Base-by-base conservation (phyloP, 2,797 vertebrate species). In the Coendou prehensilis region DNA sequence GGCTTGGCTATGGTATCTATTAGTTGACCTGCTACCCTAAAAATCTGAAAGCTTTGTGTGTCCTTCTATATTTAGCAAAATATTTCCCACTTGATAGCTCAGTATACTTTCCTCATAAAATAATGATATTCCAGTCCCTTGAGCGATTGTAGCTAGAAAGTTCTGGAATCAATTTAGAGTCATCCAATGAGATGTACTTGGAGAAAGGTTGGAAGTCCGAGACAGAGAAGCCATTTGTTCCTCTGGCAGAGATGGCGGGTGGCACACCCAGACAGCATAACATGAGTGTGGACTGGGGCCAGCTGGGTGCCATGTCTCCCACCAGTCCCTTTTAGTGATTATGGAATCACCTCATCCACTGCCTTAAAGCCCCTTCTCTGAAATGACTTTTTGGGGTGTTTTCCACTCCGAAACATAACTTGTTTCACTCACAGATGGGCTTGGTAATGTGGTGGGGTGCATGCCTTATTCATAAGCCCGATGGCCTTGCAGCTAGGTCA, bases 31-130 rank as follows among this genome's bases (percentile, higher is more conserved):
- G 99, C 99, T 75, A 99, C 99, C 41, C 99, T 99, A 94, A 99
- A 99, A 99, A 98, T 99, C 99, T 23, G 99, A 99, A 97, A 99
- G 99, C 84, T 99, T 99, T 97, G 99, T 99, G 94, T 99, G 98
- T 5, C 99, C 99, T 97, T 99, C 99, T 0, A 98, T 97, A 97
- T 99, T 99, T 71, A 99, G 98, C 97, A 99, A 98, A 98, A 99
- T 99, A 98, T 99, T 99, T 67, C 99, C 99, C 13, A 99, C 99
- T 99, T 99, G 97, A 99, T 99, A 98, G 99, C 99, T 96, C 99
- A 98, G 98, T 99, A 99, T 98, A 99, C 99, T 98, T 99, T 99
- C 97, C 99, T 99, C 99, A 99, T 99, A 97, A 99, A 99, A 98
- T 99, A 99, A 92, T 99, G 98, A 96, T 99, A 99, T 97, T 99